Conservation (phyloP, 2,888 invertebrate genomes). For the Deilephila porcellus region DNA sequence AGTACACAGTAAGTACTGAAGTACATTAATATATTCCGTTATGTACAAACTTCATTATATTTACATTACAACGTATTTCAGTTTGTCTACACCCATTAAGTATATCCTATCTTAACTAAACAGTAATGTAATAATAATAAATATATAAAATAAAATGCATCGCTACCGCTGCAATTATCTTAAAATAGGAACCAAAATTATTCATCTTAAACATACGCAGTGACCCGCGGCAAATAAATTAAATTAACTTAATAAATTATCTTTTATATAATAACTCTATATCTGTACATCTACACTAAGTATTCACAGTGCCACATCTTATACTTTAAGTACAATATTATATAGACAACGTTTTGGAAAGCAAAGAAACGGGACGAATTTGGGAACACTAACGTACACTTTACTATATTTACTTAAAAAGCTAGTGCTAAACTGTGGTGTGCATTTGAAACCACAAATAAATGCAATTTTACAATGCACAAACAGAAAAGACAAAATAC, state of each 20-base stretch:
- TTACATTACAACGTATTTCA: slow-evolving; percentile 19
- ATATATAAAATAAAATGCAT: slow-evolving; percentile 73
- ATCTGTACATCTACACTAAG: slow-evolving; percentile 71
- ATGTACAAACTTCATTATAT: slow-evolving; percentile 22
- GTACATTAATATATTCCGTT: slow-evolving; percentile 14
- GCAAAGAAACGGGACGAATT: slow-evolving; percentile 13
- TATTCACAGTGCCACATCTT: slow-evolving; percentile 58
- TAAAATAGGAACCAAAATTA: slow-evolving; percentile 83
- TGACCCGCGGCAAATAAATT: slow-evolving; percentile 75
- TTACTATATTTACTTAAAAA: slow-evolving; percentile 4
- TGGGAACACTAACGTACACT: not conserved
- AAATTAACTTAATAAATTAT: slow-evolving; percentile 68
- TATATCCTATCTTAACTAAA: slow-evolving; percentile 12
- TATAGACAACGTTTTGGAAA: slow-evolving; percentile 36
- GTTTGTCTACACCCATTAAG: slow-evolving; percentile 23
- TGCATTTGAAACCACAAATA: slow-evolving; percentile 2
- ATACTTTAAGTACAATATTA: slow-evolving; percentile 42
- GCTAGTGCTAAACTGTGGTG: slow-evolving; percentile 13
- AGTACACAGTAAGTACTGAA: slow-evolving; percentile 22
- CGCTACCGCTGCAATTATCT: slow-evolving; percentile 67
- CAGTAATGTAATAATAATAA: slow-evolving; percentile 54
- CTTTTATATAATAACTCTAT: slow-evolving; percentile 62
- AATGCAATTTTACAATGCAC: slow-evolving; percentile 6
- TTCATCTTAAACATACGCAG: slow-evolving; percentile 53
- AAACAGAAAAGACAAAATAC: not conserved